Evolutionary conservation across 1,140 invertebrate species (phyloP).

Genomic region (Coboldia fuscipes): DNA sequence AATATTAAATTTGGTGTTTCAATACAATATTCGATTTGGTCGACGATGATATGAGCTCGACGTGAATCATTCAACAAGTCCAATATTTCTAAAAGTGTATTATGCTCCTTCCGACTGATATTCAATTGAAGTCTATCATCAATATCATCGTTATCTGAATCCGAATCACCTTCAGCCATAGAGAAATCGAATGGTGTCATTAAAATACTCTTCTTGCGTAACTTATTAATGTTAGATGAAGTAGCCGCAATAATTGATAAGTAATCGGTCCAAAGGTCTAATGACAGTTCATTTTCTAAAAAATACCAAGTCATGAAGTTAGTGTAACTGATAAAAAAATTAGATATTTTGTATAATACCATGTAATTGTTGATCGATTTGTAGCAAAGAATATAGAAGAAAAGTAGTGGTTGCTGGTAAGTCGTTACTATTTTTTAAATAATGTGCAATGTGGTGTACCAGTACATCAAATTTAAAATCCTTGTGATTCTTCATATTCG

Average conservation of each 20-base stretch:
- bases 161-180: conserved; percentile 10
- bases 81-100: conserved; percentile 27
- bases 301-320: no score
- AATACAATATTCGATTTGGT: conserved; percentile 30
- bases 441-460: background rate
- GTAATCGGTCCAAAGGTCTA: conserved; percentile 15
- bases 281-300: no score
- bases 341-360: no score
- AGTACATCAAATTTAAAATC: conserved; percentile 24
- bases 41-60: conserved; percentile 34
- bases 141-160: conserved; percentile 13
- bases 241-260: conserved; percentile 22
- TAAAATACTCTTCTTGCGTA: conserved; percentile 22
- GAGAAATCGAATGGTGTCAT: conserved; percentile 15
- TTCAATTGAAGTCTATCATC: conserved; percentile 18
- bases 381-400: conserved; percentile 37
- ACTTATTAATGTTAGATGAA: conserved; percentile 23
- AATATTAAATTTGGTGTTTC: conserved; percentile 30
- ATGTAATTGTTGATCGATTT: conserved; percentile 44
- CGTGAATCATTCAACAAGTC: conserved; percentile 40
- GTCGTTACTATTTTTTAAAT: background rate
- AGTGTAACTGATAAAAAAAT: no score
- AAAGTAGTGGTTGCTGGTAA: no score
- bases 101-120: conserved; percentile 19
- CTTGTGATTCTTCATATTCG: conserved; percentile 23